A percentile compares a stretch with the other conserved stretches of the same genome.
These are phyloP conservation scores for Caenorhabditis briggsae DNA, from an alignment of 1,140 invertebrate genomes.

Conservation along the genomic window DNA sequence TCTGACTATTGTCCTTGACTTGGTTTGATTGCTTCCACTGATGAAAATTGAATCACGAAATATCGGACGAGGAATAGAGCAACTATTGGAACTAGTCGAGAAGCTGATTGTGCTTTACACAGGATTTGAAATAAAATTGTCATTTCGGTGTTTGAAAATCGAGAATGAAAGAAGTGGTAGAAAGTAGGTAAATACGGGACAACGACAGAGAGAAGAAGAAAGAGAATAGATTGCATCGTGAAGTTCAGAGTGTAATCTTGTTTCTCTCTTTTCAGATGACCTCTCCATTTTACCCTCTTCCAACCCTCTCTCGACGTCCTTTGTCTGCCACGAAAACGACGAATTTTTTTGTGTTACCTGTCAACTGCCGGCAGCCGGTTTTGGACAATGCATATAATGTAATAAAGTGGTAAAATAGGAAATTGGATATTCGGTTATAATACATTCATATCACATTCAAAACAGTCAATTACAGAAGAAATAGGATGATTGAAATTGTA, in stretches of 20 bases:
- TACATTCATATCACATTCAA: background rate
- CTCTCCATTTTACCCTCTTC: constrained; percentile 44
- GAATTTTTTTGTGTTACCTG: constrained; percentile 30
- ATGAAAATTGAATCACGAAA: constrained; percentile 23
- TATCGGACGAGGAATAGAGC: constrained; percentile 28
- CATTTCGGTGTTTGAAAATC: background rate
- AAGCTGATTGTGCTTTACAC: constrained; percentile 16
- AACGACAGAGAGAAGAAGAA: background rate
- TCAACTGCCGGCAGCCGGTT: constrained; percentile 22
- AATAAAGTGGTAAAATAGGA: background rate
- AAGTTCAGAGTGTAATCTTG: constrained; percentile 51
- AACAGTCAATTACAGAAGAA: background rate
- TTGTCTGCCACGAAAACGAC: constrained; percentile 41
- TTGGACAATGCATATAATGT: constrained; percentile 34
- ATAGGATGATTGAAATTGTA: background rate
- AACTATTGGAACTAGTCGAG: constrained; percentile 22
- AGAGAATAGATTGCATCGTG: constrained; percentile 23
- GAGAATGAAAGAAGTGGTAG: background rate
- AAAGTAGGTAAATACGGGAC: constrained; percentile 2
- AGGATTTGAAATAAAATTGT: constrained; percentile 22
- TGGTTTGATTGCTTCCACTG: background rate
- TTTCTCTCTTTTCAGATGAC: constrained; percentile 8
- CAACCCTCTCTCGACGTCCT: constrained; percentile 16
- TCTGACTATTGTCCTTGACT: background rate
- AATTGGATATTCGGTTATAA: background rate